Evolutionary conservation across 2,888 invertebrate species (phyloP).

Genomic region (Brachylomia viminalis): DNA sequence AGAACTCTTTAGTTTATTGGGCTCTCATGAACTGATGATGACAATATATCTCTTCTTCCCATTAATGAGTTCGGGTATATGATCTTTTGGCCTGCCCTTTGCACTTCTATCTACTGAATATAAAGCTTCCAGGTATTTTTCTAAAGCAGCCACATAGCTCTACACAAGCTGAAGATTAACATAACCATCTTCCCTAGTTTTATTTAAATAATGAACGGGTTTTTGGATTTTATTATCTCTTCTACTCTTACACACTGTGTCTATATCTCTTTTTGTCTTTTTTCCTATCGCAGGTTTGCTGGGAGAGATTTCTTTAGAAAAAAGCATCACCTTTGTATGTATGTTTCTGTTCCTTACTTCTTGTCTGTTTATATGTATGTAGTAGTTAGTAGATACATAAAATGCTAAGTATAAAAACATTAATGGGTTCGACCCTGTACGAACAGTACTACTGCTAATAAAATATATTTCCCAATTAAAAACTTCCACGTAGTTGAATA

Average conservation of each 20-base stretch:
- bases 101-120: not conserved
- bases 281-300: not conserved
- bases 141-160: not conserved
- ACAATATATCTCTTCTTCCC: not conserved
- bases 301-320: not conserved
- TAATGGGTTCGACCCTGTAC: not conserved
- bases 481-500: slow-evolving; percentile 1
- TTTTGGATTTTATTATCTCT: not conserved
- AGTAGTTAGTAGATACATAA: too few relatives aligned
- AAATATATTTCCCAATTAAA: slow-evolving; percentile 3
- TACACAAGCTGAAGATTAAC: not conserved
- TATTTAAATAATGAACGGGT: not conserved
- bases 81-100: not conserved
- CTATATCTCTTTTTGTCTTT: not conserved
- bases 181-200: not conserved
- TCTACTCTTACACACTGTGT: not conserved
- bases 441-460: not conserved
- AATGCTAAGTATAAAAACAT: too few relatives aligned
- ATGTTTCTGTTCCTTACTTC: not conserved
- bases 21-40: not conserved
- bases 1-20: not conserved
- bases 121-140: not conserved
- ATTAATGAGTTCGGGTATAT: not conserved
- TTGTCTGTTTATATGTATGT: not conserved
- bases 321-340: not conserved